These are phyloP conservation scores for Periophthalmus modestus DNA, from an alignment of 2,113 vertebrate species.

Conservation along the genomic window DNA sequence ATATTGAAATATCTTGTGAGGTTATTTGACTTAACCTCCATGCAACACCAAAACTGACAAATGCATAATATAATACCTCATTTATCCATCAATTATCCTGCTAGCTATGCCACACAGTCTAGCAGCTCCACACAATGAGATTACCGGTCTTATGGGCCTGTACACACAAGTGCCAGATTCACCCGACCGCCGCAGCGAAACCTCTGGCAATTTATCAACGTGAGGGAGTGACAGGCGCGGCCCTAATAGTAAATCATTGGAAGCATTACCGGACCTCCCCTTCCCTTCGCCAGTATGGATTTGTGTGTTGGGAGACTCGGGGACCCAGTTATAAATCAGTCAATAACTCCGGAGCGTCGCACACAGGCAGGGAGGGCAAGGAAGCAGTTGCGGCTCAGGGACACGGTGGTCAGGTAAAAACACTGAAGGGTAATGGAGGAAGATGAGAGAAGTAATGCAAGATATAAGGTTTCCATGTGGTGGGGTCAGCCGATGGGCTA, in stretches of 20 bases:
- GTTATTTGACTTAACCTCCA: neutral
- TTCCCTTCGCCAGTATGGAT: conserved; percentile 58
- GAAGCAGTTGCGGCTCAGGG: neutral
- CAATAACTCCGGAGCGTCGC: conserved; percentile 36
- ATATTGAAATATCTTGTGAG: neutral
- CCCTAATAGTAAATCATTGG: conserved; percentile 70
- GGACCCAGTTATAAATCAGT: conserved; percentile 62
- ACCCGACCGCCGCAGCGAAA: conserved; percentile 34
- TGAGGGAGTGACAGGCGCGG: conserved; percentile 55
- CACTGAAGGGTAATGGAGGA: conserved; percentile 26
- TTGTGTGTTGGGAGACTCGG: conserved; percentile 50
- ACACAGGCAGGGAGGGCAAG: neutral
- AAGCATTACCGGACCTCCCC: conserved; percentile 57
- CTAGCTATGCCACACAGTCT: conserved; percentile 10
- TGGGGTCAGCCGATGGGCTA: conserved; percentile 7
- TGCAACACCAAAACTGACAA: neutral
- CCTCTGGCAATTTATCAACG: conserved; percentile 59
- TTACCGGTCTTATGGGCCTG: conserved; percentile 43
- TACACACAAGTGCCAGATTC: conserved; percentile 2
- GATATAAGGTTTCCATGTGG: conserved; percentile 13
- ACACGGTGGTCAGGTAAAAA: conserved; percentile 12
- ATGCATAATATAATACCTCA: conserved; percentile 23
- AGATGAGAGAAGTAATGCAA: conserved; percentile 9
- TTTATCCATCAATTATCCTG: conserved; percentile 45
- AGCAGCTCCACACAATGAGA: conserved; percentile 13